Evolutionary conservation across 2,113 vertebrate species (phyloP).

Genomic region (Oplegnathus fasciatus): DNA sequence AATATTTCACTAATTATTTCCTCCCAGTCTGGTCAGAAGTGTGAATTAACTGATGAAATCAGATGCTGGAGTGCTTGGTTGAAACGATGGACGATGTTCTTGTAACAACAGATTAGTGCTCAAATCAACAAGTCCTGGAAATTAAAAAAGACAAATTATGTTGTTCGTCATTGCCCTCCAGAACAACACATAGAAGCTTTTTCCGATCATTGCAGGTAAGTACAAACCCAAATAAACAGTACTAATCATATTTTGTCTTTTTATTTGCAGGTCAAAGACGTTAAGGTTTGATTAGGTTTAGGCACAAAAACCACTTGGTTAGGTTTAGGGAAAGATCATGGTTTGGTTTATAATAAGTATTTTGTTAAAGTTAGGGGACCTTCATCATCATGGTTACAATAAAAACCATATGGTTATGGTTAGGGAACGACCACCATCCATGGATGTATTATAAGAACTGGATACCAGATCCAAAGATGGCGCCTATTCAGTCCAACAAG

Average conservation of each 20-base stretch:
- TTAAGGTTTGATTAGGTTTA: neutral
- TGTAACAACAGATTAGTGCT: neutral
- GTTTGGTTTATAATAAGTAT: neutral
- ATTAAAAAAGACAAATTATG: neutral
- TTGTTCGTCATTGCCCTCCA: too few species aligned
- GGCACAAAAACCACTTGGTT: neutral
- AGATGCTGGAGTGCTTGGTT: neutral
- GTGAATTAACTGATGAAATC: neutral
- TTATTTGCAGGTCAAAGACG: too few species aligned
- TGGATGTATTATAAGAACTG: too few species aligned
- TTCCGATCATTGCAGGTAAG: too few species aligned
- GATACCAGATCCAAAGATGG: too few species aligned
- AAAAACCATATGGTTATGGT: neutral
- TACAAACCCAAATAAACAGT: too few species aligned
- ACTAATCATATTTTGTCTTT: too few species aligned
- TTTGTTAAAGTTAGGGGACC: neutral
- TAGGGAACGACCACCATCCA: too few species aligned
- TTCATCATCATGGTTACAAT: neutral
- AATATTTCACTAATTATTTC: conserved; percentile 7
- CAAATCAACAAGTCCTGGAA: neutral
- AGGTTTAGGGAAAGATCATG: neutral
- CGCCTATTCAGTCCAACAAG: too few species aligned
- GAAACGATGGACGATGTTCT: neutral
- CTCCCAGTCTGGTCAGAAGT: neutral
- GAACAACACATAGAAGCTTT: too few species aligned